phyloP scores from a whole-genome alignment of 2,888 invertebrate genomes.

The Pharmacophagus antenor region DNA sequence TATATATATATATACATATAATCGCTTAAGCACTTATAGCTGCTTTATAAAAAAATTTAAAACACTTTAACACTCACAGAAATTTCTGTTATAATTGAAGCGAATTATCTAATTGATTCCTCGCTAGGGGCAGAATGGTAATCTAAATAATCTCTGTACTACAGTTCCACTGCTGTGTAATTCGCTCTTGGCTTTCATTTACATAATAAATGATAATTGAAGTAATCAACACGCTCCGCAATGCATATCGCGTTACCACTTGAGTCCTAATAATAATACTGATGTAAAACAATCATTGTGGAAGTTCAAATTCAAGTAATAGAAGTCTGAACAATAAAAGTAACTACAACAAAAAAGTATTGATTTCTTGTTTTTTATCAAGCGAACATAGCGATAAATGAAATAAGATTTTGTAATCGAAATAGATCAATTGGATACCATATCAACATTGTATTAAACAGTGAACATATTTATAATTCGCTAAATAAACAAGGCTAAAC shows the following conservation, averaged over 20 bases:
- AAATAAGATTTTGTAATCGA: too few species aligned
- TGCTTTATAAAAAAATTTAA: too few species aligned
- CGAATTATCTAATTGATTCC: conserved; percentile 26
- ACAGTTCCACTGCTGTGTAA: conserved; percentile 9
- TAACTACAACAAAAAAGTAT: too few species aligned
- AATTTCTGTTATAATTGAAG: conserved; percentile 16
- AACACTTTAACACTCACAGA: conserved; percentile 1
- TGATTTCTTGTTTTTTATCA: too few species aligned
- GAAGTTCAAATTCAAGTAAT: not conserved
- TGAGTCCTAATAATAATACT: conserved; percentile 7
- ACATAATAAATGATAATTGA: conserved; percentile 28
- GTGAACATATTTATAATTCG: too few species aligned
- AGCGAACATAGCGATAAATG: too few species aligned
- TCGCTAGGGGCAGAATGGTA: conserved; percentile 8
- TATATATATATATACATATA: too few species aligned
- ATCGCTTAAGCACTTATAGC: too few species aligned
- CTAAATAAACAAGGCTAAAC: too few species aligned
- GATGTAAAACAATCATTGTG: conserved; percentile 6
- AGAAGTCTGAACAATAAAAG: too few species aligned
- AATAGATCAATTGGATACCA: not conserved
- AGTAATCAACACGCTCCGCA: conserved; percentile 23
- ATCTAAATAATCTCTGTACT: conserved; percentile 10
- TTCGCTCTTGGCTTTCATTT: conserved; percentile 18
- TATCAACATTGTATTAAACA: too few species aligned
- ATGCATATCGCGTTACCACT: conserved; percentile 14